Evolutionary conservation across 1,140 invertebrate species (phyloP), one percentile per base, ranked within the genome.

Genomic region (Doryteuthis pealeii): DNA sequence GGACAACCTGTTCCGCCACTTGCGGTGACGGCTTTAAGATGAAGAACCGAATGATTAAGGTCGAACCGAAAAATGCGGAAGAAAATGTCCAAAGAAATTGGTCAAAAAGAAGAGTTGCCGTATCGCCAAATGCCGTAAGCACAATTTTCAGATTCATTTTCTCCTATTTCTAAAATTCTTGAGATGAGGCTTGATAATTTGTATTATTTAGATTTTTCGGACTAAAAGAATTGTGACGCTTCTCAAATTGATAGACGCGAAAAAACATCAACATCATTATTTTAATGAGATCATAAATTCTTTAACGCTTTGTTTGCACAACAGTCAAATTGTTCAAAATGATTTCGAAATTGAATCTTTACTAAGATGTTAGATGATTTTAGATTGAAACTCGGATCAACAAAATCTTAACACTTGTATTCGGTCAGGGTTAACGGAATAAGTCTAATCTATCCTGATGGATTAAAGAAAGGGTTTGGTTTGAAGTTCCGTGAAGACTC

Each of bases 1-100:
- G 88, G 88, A 83, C 81, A 28, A 72, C 76, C 14, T 89, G 88
- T 77, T 86, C 84, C 0, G 79, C 76, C 12, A 86, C 82, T 0
- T 89, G 88, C 78, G 88, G 87, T 5, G 79, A 78, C 35, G 81
- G 82, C 3, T 66, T 77, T 45, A 79, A 78, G 10, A 81, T 68
- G 22, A 77, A 78, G 68, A 74, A 66, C 0, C 62, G 86, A 30
- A 82, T 81, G 78, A 80, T 87, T 31, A 83, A 83, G 62, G 71
- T 73, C 31, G 72, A 81, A 33, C 62, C 83, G 10, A 69, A 80
- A 70, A 82, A 85, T 78, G 84, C 10, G 86, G 86, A 33, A 72
- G 74, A 71, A 77, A 73, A 65, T 87, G 86, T 76, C 84, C 85
- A 22, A 78, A 75, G 31, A 81, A 80, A 68, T 62, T 87, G 31